A percentile compares a stretch with the other conserved stretches of the same genome.
Evolutionary conservation across 2,113 vertebrate genomes (phyloP).

Genomic region (Crotophaga sulcirostris): DNA sequence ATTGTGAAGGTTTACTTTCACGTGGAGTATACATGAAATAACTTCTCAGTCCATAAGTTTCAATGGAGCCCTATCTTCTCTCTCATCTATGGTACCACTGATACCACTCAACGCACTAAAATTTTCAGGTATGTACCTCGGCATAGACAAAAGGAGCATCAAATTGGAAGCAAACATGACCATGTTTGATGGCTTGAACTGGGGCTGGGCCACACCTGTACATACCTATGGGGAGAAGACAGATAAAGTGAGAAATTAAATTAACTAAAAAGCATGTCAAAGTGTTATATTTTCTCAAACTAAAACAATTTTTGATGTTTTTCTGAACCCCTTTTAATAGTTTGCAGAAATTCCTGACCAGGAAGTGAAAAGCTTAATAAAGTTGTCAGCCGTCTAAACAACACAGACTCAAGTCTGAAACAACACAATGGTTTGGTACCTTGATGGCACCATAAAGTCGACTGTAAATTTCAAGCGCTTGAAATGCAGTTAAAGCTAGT

Average conservation of each 20-base stretch:
- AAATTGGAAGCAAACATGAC: constrained; percentile 89
- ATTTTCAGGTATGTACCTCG: constrained; percentile 78
- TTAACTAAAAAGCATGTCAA: background rate
- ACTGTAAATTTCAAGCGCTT: background rate
- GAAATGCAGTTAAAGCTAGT: background rate
- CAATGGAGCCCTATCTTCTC: background rate
- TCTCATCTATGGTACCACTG: background rate
- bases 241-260: background rate
- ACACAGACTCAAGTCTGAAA: background rate
- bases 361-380: background rate
- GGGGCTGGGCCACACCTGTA: constrained; percentile 95
- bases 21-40: background rate
- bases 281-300: background rate
- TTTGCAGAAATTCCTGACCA: background rate
- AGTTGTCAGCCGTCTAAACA: background rate
- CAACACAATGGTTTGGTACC: background rate
- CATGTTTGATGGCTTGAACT: constrained; percentile 92
- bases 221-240: constrained; percentile 79
- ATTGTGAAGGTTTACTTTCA: background rate
- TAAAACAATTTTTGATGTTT: background rate
- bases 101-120: background rate
- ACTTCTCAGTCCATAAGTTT: background rate
- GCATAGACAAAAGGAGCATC: constrained; percentile 92
- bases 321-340: background rate
- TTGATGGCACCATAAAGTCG: background rate